Percentiles rank a stretch among this genome's conserved stretches.
Conservation (phyloP, 2,113 vertebrate genomes). For the Xerus inauris region DNA sequence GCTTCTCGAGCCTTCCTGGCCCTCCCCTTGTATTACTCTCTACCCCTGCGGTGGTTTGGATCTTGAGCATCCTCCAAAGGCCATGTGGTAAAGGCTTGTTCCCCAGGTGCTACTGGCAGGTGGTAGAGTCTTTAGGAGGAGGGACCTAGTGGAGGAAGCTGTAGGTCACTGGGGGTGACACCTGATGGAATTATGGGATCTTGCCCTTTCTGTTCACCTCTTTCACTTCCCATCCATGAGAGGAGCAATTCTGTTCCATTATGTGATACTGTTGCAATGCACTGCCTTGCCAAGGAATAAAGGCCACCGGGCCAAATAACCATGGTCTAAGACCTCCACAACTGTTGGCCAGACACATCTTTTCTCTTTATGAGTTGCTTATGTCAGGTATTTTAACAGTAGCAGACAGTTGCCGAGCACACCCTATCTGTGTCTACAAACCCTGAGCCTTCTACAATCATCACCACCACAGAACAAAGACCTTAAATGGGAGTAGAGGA, state of each 20-base stretch:
- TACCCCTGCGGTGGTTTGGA: not conserved
- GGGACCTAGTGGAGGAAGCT: too few species aligned
- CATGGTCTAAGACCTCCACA: not conserved
- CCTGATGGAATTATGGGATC: not conserved
- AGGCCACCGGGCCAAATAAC: too few species aligned
- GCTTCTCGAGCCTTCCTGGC: not conserved
- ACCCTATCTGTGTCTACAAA: not conserved
- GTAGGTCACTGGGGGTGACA: too few species aligned
- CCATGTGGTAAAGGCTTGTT: not conserved
- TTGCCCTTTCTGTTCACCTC: too few species aligned
- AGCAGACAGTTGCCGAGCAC: not conserved
- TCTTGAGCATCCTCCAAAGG: not conserved
- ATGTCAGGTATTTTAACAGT: not conserved
- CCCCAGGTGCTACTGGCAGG: too few species aligned
- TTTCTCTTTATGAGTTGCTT: too few species aligned
- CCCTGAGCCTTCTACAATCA: not conserved
- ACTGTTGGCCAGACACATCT: not conserved
- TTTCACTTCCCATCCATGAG: not conserved
- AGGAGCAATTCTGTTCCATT: not conserved
- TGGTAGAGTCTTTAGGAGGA: not conserved
- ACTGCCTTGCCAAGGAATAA: not conserved
- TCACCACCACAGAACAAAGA: not conserved
- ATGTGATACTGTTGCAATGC: not conserved
- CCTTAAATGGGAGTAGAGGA: not conserved
- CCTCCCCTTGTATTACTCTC: not conserved